Percentiles rank a stretch among this genome's conserved stretches.
Evolutionary conservation across 2,888 invertebrate species (phyloP).

Genomic region (Brenthis hecate): DNA sequence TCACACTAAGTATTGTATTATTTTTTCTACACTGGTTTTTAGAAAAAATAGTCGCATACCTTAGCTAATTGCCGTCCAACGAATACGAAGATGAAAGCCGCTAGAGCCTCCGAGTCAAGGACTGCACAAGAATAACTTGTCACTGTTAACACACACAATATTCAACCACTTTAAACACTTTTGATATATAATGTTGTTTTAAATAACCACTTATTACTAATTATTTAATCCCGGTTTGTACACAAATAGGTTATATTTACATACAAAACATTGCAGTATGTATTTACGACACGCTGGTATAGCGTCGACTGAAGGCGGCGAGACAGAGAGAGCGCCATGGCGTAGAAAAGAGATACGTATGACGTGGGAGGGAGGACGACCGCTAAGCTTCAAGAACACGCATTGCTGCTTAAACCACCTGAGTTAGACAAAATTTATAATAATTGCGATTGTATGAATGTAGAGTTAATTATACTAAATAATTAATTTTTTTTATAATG

Average conservation of each 20-base stretch:
- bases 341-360: slow-evolving; percentile 64
- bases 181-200: slow-evolving; percentile 16
- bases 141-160: slow-evolving; percentile 57
- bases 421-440: slow-evolving; percentile 39
- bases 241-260: slow-evolving; percentile 69
- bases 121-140: slow-evolving; percentile 67
- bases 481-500: neutral
- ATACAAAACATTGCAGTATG: slow-evolving; percentile 56
- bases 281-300: slow-evolving; percentile 66
- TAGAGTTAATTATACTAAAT: neutral
- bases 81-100: slow-evolving; percentile 58
- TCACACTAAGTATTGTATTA: slow-evolving; percentile 1
- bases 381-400: slow-evolving; percentile 71
- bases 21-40: slow-evolving; percentile 7
- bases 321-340: slow-evolving; percentile 69
- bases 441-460: neutral
- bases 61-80: slow-evolving; percentile 56
- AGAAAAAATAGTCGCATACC: slow-evolving; percentile 34
- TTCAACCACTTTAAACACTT: slow-evolving; percentile 42
- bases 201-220: slow-evolving; percentile 16
- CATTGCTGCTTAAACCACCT: slow-evolving; percentile 57
- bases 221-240: slow-evolving; percentile 34
- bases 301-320: slow-evolving; percentile 71
- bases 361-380: slow-evolving; percentile 74
- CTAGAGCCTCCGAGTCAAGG: slow-evolving; percentile 77